These are phyloP conservation scores for Acleris laterana DNA, from an alignment of 2,888 invertebrate species.

Conservation along the genomic window DNA sequence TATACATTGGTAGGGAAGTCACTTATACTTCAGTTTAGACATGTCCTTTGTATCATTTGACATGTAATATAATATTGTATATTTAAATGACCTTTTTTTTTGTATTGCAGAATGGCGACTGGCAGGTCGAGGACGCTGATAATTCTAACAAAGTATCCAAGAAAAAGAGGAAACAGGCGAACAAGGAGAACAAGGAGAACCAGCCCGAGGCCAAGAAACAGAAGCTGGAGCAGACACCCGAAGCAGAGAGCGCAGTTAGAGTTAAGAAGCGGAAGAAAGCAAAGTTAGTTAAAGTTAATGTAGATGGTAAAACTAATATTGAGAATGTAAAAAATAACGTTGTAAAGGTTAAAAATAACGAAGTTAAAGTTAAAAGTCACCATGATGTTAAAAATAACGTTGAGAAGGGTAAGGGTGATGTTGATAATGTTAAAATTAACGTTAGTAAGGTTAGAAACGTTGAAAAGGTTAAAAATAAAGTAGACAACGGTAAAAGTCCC, in stretches of 20 bases:
- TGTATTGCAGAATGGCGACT: slow-evolving; percentile 58
- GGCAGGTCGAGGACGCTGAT: slow-evolving; percentile 59
- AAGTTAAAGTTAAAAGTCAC: slow-evolving; percentile 16
- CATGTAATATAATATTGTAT: too few relatives aligned
- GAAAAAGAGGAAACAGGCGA: slow-evolving; percentile 46
- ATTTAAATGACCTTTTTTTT: too few relatives aligned
- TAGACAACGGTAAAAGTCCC: not conserved
- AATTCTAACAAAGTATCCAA: slow-evolving; percentile 48
- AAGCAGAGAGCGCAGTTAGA: slow-evolving; percentile 12
- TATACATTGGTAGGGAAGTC: too few relatives aligned
- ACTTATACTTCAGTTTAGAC: too few relatives aligned
- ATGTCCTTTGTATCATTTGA: too few relatives aligned
- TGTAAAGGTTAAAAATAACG: slow-evolving; percentile 4
- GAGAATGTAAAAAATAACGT: slow-evolving; percentile 20
- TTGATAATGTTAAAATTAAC: slow-evolving; percentile 5
- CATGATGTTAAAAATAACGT: slow-evolving; percentile 13
- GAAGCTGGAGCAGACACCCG: slow-evolving; percentile 38
- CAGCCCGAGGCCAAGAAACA: slow-evolving; percentile 47
- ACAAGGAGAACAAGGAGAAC: slow-evolving; percentile 66
- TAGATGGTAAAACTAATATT: slow-evolving; percentile 30
- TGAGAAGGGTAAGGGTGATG: slow-evolving; percentile 23
- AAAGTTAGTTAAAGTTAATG: slow-evolving; percentile 30
- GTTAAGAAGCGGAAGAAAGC: slow-evolving; percentile 33
- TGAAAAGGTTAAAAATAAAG: slow-evolving; percentile 9
- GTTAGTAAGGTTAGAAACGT: slow-evolving; percentile 9